These are phyloP conservation scores for Tridacna gigas DNA, from an alignment of 2,888 invertebrate species.

Conservation along the genomic window DNA sequence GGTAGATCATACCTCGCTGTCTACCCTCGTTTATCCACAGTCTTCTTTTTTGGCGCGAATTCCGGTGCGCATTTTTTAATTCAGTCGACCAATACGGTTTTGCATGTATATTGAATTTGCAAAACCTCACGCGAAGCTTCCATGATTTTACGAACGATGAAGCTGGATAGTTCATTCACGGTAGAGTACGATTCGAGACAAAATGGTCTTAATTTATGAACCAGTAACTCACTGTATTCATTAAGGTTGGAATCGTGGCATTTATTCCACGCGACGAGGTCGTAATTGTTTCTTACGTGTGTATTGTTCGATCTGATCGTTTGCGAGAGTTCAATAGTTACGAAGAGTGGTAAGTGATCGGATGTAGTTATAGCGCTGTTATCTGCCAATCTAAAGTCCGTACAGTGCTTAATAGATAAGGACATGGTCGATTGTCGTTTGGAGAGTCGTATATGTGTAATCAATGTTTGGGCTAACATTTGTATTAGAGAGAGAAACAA, in stretches of 20 bases:
- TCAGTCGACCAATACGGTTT: not conserved
- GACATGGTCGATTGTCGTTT: too few relatives aligned
- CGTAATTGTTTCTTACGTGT: too few relatives aligned
- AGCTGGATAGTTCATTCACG: not conserved
- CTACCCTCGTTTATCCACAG: not conserved
- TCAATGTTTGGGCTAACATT: too few relatives aligned
- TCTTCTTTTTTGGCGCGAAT: not conserved
- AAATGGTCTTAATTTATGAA: not conserved
- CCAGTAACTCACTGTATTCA: not conserved
- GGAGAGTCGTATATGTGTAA: too few relatives aligned
- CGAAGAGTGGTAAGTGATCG: too few relatives aligned
- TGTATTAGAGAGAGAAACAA: too few relatives aligned
- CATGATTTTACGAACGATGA: not conserved
- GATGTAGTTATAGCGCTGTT: too few relatives aligned
- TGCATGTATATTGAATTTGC: not conserved
- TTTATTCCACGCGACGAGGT: too few relatives aligned
- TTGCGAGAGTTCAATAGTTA: too few relatives aligned
- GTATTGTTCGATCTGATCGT: too few relatives aligned
- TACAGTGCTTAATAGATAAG: too few relatives aligned
- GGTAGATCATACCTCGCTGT: not conserved
- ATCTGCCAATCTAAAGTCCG: too few relatives aligned
- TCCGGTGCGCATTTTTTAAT: not conserved
- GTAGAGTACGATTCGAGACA: not conserved
- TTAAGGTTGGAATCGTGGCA: not conserved
- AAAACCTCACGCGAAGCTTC: not conserved